These are phyloP conservation scores for Acestrorhynchus altus DNA, from an alignment of 2,797 vertebrate species.

Conservation along the genomic window DNA sequence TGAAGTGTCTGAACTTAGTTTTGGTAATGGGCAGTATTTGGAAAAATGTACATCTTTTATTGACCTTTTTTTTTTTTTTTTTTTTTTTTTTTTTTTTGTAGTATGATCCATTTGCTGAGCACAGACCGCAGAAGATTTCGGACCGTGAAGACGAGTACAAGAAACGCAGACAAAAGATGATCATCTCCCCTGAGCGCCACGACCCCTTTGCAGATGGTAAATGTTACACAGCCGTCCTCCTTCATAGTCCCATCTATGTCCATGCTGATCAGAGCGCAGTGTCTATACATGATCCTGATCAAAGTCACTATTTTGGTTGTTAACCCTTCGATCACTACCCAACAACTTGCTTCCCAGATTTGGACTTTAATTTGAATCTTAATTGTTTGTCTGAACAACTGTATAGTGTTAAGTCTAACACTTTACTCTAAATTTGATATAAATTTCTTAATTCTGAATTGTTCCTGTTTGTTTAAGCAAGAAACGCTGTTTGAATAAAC, in stretches of 20 bases:
- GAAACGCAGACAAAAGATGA: conserved; percentile 94
- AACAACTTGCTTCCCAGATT: conserved; percentile 76
- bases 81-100: conserved; percentile 60
- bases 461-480: no score
- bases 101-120: conserved; percentile 99
- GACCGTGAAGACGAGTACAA: conserved; percentile 99
- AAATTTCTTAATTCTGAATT: not conserved
- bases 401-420: not conserved
- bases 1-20: not conserved
- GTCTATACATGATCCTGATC: conserved; percentile 55
- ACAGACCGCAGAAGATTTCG: conserved; percentile 94
- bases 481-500: conserved; percentile 61
- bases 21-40: not conserved
- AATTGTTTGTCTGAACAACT: not conserved
- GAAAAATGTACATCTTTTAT: not conserved
- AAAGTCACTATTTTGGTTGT: conserved; percentile 63
- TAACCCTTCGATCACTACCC: conserved; percentile 81
- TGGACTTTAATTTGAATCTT: conserved; percentile 67
- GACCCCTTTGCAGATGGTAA: conserved; percentile 99
- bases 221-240: conserved; percentile 66
- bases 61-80: no score
- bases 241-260: conserved; percentile 54
- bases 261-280: conserved; percentile 61
- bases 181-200: conserved; percentile 98
- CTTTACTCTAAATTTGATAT: not conserved